Conservation (phyloP, 1,140 invertebrate genomes). For the Ips typographus region DNA sequence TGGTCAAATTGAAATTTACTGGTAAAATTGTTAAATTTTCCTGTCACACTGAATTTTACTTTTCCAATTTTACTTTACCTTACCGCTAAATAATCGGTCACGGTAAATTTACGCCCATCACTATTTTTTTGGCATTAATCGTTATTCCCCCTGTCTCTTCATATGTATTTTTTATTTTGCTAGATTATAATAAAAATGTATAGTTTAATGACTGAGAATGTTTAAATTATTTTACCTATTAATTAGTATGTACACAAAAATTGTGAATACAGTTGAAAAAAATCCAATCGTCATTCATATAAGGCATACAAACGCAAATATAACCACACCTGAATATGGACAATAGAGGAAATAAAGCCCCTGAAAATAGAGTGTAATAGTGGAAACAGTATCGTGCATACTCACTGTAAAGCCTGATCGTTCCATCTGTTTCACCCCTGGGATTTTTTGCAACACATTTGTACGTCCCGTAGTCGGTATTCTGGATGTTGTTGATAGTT, state of each 20-base stretch:
- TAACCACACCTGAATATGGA: slow-evolving; percentile 5
- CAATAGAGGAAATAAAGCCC: neutral
- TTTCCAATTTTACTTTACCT: too few relatives aligned
- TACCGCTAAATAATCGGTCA: too few relatives aligned
- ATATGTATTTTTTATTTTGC: too few relatives aligned
- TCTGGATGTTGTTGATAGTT: slow-evolving; percentile 72
- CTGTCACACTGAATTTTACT: too few relatives aligned
- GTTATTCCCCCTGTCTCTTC: too few relatives aligned
- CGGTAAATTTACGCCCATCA: too few relatives aligned
- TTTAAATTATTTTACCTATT: neutral
- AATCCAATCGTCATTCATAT: neutral
- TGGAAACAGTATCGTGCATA: slow-evolving; percentile 44
- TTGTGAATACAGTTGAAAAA: neutral
- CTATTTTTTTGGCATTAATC: too few relatives aligned
- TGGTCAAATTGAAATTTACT: too few relatives aligned
- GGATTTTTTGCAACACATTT: slow-evolving; percentile 94
- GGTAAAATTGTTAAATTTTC: too few relatives aligned
- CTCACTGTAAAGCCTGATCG: slow-evolving; percentile 88
- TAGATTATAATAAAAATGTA: too few relatives aligned
- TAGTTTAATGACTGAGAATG: too few relatives aligned
- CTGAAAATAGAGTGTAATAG: neutral
- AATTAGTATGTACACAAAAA: neutral
- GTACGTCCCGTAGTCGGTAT: slow-evolving; percentile 82
- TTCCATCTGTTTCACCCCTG: slow-evolving; percentile 87
- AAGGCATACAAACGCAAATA: neutral